These are phyloP conservation scores for Hozukius guyotensis DNA, from an alignment of 2,797 vertebrate species.

Conservation along the genomic window DNA sequence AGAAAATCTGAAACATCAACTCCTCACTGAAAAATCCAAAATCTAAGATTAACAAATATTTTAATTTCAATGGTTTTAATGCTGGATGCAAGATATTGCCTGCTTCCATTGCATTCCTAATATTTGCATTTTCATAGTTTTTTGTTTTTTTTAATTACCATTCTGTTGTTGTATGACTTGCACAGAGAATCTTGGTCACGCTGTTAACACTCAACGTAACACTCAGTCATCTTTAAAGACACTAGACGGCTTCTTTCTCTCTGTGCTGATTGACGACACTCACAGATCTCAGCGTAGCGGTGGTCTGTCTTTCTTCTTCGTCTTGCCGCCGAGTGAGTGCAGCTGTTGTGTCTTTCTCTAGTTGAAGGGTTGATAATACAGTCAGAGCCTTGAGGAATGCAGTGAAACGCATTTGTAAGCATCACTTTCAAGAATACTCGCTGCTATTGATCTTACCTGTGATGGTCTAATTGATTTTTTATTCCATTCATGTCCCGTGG, in stretches of 20 bases:
- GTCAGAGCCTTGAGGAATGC: slow-evolving; percentile 31
- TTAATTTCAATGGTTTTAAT: too few species aligned
- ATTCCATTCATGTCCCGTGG: background rate
- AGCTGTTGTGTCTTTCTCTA: background rate
- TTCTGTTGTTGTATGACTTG: background rate
- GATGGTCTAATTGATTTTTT: slow-evolving; percentile 9
- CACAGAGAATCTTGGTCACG: background rate
- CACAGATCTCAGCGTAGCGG: background rate
- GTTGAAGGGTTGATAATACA: background rate
- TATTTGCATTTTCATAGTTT: background rate
- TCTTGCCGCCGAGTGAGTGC: background rate
- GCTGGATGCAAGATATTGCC: background rate
- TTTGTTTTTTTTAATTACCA: background rate
- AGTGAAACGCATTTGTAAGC: background rate
- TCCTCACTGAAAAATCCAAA: background rate
- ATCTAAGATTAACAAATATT: background rate
- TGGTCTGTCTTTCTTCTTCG: background rate
- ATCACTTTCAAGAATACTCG: slow-evolving; percentile 11
- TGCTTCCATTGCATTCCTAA: background rate
- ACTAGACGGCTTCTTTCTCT: background rate
- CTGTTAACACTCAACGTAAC: background rate
- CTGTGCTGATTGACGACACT: background rate
- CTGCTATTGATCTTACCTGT: slow-evolving; percentile 1
- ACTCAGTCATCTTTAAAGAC: background rate
- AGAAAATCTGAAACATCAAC: background rate